Percentiles rank a stretch among this genome's conserved stretches.
Conservation (phyloP, 2,113 vertebrate species). For the Megaceryle maxima region DNA sequence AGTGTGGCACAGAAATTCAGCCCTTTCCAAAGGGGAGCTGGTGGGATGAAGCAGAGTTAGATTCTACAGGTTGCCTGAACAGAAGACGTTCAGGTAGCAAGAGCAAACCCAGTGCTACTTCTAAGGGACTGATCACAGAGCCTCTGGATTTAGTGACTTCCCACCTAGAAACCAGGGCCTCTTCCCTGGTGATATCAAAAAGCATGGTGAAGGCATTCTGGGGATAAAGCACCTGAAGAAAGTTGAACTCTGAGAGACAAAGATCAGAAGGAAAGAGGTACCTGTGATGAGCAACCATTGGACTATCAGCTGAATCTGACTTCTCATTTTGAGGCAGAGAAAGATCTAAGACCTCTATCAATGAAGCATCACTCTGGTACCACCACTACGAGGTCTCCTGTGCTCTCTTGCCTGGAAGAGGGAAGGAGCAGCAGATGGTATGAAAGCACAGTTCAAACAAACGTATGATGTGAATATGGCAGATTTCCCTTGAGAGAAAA, state of each 20-base stretch:
- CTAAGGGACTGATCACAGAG: not conserved
- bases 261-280: not conserved
- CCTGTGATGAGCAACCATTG: not conserved
- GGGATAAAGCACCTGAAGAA: not conserved
- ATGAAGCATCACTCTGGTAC: not conserved
- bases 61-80: not conserved
- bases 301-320: not conserved
- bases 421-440: not conserved
- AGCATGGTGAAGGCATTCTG: not conserved
- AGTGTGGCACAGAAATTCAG: not conserved
- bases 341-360: not conserved
- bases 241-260: not conserved
- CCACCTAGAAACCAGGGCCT: not conserved
- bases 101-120: not conserved
- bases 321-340: not conserved
- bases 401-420: not conserved
- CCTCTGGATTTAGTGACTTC: not conserved
- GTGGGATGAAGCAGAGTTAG: not conserved
- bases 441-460: not conserved
- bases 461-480: not conserved
- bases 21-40: not conserved
- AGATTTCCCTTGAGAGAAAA: not conserved
- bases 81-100: accelerated
- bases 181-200: not conserved
- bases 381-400: not conserved